These are phyloP conservation scores for Lithosia quadra DNA, from an alignment of 2,888 invertebrate species.

Conservation along the genomic window DNA sequence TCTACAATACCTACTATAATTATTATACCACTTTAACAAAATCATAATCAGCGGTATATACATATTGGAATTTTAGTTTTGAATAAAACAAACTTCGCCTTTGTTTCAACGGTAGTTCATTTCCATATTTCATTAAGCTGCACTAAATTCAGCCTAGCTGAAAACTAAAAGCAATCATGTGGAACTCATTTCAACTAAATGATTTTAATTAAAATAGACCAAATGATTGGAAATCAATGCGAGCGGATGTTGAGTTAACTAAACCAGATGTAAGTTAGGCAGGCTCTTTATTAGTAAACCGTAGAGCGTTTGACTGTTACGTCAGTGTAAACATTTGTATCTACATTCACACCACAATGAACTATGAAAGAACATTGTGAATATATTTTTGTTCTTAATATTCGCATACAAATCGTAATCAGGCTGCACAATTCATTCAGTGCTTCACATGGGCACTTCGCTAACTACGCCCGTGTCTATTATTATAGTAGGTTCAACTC, in stretches of 20 bases:
- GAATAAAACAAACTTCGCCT: conserved; percentile 46
- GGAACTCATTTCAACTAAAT: conserved; percentile 58
- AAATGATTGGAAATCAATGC: conserved; percentile 45
- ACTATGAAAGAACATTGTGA: no score
- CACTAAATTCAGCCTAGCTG: conserved; percentile 56
- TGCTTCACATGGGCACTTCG: not conserved
- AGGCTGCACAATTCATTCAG: not conserved
- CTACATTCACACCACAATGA: no score
- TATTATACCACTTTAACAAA: conserved; percentile 44
- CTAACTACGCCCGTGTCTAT: not conserved
- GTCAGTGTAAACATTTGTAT: not conserved
- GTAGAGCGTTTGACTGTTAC: not conserved
- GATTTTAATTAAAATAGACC: conserved; percentile 60
- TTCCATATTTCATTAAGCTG: conserved; percentile 56
- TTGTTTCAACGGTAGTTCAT: conserved; percentile 44
- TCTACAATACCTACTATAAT: conserved; percentile 16
- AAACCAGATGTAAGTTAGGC: conserved; percentile 16
- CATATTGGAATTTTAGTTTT: conserved; percentile 44
- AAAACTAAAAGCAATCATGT: conserved; percentile 55
- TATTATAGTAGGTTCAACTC: not conserved
- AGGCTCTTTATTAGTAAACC: no score
- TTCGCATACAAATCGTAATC: not conserved
- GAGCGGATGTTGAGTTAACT: conserved; percentile 17
- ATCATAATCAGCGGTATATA: conserved; percentile 39
- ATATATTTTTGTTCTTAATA: no score